These are phyloP conservation scores for Chromis chromis DNA, from an alignment of 2,797 vertebrate genomes.

Conservation along the genomic window DNA sequence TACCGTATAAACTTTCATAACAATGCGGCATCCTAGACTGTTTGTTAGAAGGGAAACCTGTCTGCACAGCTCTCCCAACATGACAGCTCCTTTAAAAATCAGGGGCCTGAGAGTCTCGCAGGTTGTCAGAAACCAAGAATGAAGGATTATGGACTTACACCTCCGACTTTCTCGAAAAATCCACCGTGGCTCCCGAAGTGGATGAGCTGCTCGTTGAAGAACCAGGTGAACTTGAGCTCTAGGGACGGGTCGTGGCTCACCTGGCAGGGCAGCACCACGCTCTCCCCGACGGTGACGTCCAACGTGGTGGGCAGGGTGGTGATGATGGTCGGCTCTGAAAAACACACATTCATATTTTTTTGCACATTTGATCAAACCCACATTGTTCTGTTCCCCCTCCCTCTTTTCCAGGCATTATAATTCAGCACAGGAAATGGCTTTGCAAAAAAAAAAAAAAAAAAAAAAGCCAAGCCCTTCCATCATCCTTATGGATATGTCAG, in stretches of 20 bases:
- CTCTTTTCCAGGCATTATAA: conserved; percentile 45
- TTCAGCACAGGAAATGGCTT: conserved; percentile 56
- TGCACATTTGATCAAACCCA: conserved; percentile 44
- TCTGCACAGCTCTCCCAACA: conserved; percentile 10
- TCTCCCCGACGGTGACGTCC: conserved; percentile 96
- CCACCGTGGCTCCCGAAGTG: conserved; percentile 95
- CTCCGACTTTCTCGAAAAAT: conserved; percentile 96
- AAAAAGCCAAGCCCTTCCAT: conserved; percentile 71
- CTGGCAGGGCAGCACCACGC: conserved; percentile 95
- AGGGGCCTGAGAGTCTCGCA: conserved; percentile 1
- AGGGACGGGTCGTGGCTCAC: conserved; percentile 94
- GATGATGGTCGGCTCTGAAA: conserved; percentile 92
- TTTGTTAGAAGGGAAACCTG: not conserved
- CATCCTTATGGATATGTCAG: conserved; percentile 77
- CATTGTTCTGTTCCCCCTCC: not conserved
- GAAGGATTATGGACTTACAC: conserved; percentile 87
- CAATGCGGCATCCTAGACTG: not conserved
- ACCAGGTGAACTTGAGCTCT: conserved; percentile 95
- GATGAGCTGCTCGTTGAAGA: conserved; percentile 95
- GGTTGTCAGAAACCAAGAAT: conserved; percentile 3
- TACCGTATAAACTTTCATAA: not conserved
- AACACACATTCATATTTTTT: conserved; percentile 46
- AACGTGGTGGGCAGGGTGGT: conserved; percentile 91
- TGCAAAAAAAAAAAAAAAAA: not conserved
- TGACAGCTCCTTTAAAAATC: conserved; percentile 31